These are phyloP conservation scores for Psittacara wagleri DNA, from an alignment of 2,113 vertebrate genomes.

Conservation along the genomic window DNA sequence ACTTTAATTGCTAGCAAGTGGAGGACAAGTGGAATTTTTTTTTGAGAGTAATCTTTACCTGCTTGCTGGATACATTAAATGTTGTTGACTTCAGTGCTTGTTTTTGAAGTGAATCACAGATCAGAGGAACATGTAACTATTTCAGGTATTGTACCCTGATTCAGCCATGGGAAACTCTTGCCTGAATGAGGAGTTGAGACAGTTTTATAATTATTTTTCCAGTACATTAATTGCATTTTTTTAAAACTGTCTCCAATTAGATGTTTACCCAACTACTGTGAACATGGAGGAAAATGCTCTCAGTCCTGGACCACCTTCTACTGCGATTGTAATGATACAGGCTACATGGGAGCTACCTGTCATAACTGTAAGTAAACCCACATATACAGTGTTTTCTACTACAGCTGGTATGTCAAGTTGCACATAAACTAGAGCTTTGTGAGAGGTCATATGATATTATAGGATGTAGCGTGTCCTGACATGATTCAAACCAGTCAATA, in stretches of 20 bases:
- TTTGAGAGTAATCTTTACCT: neutral
- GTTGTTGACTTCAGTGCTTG: neutral
- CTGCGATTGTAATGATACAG: slow-evolving; percentile 88
- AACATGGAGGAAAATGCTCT: slow-evolving; percentile 90
- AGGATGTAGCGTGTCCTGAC: neutral
- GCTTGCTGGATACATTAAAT: neutral
- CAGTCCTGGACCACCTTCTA: slow-evolving; percentile 90
- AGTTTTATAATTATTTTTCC: neutral
- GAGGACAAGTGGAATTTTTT: neutral
- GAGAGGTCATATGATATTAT: neutral
- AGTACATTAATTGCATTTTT: neutral
- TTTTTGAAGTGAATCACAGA: neutral
- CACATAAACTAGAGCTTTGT: neutral
- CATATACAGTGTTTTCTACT: fast-evolving
- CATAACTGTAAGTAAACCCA: slow-evolving; percentile 88
- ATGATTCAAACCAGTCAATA: neutral
- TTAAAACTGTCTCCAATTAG: slow-evolving; percentile 62
- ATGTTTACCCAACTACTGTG: slow-evolving; percentile 94
- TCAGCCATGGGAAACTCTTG: neutral
- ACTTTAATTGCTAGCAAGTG: neutral
- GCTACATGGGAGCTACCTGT: slow-evolving; percentile 88
- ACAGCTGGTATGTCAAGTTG: neutral
- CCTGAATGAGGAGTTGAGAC: neutral
- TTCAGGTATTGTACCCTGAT: neutral
- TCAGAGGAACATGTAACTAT: neutral